phyloP scores from a whole-genome alignment of 2,113 vertebrate species.

The Pseudonaja textilis region DNA sequence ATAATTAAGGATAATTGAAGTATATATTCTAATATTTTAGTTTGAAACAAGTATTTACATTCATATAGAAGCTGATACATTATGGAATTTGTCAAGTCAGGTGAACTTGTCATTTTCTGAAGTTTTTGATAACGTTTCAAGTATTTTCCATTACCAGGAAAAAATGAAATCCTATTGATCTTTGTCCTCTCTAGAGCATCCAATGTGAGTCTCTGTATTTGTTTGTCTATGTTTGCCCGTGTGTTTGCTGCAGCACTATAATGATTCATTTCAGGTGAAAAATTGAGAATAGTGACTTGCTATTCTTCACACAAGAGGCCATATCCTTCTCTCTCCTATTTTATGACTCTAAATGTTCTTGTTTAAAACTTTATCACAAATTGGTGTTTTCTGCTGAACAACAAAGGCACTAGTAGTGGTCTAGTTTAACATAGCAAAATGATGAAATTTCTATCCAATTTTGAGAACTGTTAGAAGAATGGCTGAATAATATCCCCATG shows the following conservation, averaged over 20 bases:
- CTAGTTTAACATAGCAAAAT: not conserved
- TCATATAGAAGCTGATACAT: constrained; percentile 24
- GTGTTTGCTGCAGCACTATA: constrained; percentile 56
- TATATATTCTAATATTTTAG: constrained; percentile 45
- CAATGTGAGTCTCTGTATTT: constrained; percentile 64
- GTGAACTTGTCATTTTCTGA: constrained; percentile 20
- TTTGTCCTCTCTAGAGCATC: constrained; percentile 65
- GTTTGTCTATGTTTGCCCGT: constrained; percentile 61
- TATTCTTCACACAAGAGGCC: constrained; percentile 19
- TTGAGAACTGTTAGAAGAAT: not conserved
- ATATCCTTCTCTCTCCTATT: constrained; percentile 51
- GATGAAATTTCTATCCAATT: not conserved
- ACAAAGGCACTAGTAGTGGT: not conserved
- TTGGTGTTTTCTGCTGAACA: constrained; percentile 27
- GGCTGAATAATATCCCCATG: not conserved
- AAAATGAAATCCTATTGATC: constrained; percentile 74
- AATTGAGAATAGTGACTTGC: constrained; percentile 49
- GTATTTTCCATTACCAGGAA: constrained; percentile 65
- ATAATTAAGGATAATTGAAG: not conserved
- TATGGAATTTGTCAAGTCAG: constrained; percentile 23
- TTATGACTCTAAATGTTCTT: constrained; percentile 42
- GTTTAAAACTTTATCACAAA: constrained; percentile 58
- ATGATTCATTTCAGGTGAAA: constrained; percentile 70
- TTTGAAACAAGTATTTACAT: constrained; percentile 33
- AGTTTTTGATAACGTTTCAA: constrained; percentile 53